phyloP scores from a whole-genome alignment of 2,888 invertebrate genomes.

The Xanthorhoe spadicearia region DNA sequence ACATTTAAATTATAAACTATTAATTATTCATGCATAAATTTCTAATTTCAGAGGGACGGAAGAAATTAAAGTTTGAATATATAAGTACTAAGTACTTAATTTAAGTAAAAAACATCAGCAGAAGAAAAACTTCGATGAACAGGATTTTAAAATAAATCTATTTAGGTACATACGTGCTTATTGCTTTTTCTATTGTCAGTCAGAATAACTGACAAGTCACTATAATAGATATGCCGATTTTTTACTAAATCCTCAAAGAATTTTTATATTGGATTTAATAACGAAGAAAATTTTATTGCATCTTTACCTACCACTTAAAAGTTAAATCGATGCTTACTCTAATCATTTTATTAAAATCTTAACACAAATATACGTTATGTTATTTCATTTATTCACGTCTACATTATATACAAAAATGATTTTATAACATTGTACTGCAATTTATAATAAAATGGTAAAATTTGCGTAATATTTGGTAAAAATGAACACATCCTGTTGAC shows the following conservation, averaged over 20 bases:
- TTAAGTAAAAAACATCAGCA: too few species aligned
- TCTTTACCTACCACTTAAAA: constrained; percentile 44
- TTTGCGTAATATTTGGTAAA: constrained; percentile 71
- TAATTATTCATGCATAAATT: neutral
- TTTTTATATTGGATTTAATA: constrained; percentile 18
- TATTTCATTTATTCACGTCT: constrained; percentile 44
- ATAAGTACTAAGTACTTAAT: neutral
- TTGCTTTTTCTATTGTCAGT: constrained; percentile 16
- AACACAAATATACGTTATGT: constrained; percentile 51
- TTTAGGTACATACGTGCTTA: constrained; percentile 18
- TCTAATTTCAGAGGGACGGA: neutral
- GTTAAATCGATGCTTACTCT: constrained; percentile 46
- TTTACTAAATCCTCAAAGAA: too few species aligned
- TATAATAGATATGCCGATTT: constrained; percentile 21
- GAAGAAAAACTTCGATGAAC: neutral
- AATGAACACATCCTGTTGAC: constrained; percentile 81
- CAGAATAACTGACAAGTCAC: constrained; percentile 9
- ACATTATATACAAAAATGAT: constrained; percentile 61
- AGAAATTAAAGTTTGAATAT: neutral
- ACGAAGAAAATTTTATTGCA: constrained; percentile 48
- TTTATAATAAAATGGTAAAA: constrained; percentile 59
- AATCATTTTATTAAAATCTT: constrained; percentile 47
- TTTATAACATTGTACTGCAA: constrained; percentile 53
- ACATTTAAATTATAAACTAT: neutral
- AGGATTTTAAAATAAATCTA: neutral